Percentiles rank a stretch among this genome's conserved stretches.
Evolutionary conservation across 2,888 invertebrate species (phyloP).

Genomic region (Ophion ellenae): DNA sequence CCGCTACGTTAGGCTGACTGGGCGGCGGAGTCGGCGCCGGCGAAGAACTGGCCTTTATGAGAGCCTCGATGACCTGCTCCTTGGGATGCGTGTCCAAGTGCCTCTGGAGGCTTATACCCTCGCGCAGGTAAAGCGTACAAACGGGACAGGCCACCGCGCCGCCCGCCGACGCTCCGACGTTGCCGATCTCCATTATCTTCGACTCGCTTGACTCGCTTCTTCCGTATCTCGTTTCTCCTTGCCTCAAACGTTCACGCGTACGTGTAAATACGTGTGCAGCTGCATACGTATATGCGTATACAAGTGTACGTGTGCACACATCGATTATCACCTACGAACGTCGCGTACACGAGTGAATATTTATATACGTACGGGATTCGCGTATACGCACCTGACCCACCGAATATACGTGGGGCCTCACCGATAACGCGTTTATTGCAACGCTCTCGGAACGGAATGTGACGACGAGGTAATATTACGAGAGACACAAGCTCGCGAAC

Average conservation of each 20-base stretch:
- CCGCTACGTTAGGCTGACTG: conserved; percentile 80
- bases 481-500: conserved; percentile 12
- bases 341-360: neutral
- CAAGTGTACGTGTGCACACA: conserved; percentile 1
- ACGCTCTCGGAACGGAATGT: neutral
- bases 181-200: conserved; percentile 68
- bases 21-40: conserved; percentile 81
- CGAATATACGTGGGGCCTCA: conserved; percentile 8
- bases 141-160: conserved; percentile 89
- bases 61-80: conserved; percentile 93
- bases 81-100: conserved; percentile 95
- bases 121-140: conserved; percentile 92
- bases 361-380: conserved; percentile 1
- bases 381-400: neutral
- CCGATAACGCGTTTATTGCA: conserved; percentile 22
- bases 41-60: conserved; percentile 85
- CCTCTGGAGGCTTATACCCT: conserved; percentile 92
- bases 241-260: neutral
- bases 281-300: conserved; percentile 9
- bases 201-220: neutral
- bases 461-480: conserved; percentile 12
- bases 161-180: conserved; percentile 67
- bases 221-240: conserved; percentile 5
- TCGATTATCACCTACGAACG: neutral
- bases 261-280: neutral